Conservation (phyloP, 2,888 invertebrate genomes). For the Drosophila picticornis region DNA sequence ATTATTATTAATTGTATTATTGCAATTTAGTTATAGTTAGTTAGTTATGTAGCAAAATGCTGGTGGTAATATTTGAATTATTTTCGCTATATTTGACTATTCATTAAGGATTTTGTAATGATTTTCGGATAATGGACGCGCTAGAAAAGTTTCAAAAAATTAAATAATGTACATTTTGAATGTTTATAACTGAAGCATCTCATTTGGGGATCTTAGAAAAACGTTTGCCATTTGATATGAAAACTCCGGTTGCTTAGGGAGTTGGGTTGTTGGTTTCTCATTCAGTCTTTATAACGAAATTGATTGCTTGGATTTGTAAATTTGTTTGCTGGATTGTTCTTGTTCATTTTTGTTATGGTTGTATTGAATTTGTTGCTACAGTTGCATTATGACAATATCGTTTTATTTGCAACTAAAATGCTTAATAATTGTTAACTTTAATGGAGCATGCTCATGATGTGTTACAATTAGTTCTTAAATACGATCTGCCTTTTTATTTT, state of each 20-base stretch:
- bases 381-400: conserved; percentile 43
- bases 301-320: conserved; percentile 78
- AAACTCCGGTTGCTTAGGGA: conserved; percentile 42
- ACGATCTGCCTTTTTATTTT: conserved; percentile 38
- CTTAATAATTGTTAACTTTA: conserved; percentile 47
- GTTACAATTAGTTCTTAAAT: conserved; percentile 72
- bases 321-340: conserved; percentile 78
- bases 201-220: conserved; percentile 63
- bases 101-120: conserved; percentile 47
- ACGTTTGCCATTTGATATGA: conserved; percentile 57
- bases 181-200: conserved; percentile 37
- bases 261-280: conserved; percentile 41
- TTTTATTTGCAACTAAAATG: conserved; percentile 54
- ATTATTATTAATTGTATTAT: conserved; percentile 51
- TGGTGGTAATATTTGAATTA: conserved; percentile 74
- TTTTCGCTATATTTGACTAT: conserved; percentile 72
- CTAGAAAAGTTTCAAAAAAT: conserved; percentile 49
- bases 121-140: conserved; percentile 55
- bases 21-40: conserved; percentile 64
- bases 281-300: conserved; percentile 77
- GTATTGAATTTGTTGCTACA: conserved; percentile 21
- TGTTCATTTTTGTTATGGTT: conserved; percentile 39
- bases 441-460: conserved; percentile 79
- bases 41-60: conserved; percentile 70
- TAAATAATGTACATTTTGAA: conserved; percentile 30